Evolutionary conservation across 2,888 invertebrate species (phyloP).

Genomic region (Shargacucullia verbasci): DNA sequence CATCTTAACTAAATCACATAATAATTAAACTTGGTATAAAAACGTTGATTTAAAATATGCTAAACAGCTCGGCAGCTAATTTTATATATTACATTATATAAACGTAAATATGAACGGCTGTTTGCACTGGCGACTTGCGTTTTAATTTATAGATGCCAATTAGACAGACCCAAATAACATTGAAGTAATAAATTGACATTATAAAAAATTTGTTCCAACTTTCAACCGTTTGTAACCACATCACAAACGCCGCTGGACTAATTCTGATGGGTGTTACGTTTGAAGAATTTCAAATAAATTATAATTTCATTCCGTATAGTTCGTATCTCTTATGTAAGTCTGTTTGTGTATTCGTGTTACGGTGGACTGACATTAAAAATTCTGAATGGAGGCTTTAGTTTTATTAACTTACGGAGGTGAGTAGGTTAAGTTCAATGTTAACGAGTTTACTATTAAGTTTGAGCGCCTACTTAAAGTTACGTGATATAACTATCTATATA

Average conservation of each 20-base stretch:
- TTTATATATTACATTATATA: slow-evolving; percentile 53
- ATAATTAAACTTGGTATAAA: slow-evolving; percentile 48
- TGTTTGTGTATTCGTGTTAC: slow-evolving; percentile 42
- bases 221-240: slow-evolving; percentile 26
- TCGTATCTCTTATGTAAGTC: slow-evolving; percentile 31
- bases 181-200: slow-evolving; percentile 48
- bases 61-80: slow-evolving; percentile 39
- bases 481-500: slow-evolving; percentile 2
- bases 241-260: slow-evolving; percentile 34
- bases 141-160: slow-evolving; percentile 52
- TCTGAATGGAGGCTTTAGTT: slow-evolving; percentile 28
- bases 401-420: slow-evolving; percentile 21
- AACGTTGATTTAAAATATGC: slow-evolving; percentile 45
- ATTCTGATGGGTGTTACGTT: slow-evolving; percentile 35
- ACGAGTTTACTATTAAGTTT: neutral
- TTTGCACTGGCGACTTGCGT: slow-evolving; percentile 16
- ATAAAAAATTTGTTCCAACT: slow-evolving; percentile 21
- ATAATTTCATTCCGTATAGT: slow-evolving; percentile 13
- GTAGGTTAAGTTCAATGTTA: slow-evolving; percentile 48
- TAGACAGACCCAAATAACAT: slow-evolving; percentile 45
- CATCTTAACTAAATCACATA: slow-evolving; percentile 32
- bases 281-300: slow-evolving; percentile 38
- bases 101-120: slow-evolving; percentile 29
- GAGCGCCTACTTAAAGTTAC: slow-evolving; percentile 2
- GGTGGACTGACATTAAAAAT: slow-evolving; percentile 19